Evolutionary conservation across 2,113 vertebrate genomes (phyloP).

Genomic region (Eulemur rufifrons): DNA sequence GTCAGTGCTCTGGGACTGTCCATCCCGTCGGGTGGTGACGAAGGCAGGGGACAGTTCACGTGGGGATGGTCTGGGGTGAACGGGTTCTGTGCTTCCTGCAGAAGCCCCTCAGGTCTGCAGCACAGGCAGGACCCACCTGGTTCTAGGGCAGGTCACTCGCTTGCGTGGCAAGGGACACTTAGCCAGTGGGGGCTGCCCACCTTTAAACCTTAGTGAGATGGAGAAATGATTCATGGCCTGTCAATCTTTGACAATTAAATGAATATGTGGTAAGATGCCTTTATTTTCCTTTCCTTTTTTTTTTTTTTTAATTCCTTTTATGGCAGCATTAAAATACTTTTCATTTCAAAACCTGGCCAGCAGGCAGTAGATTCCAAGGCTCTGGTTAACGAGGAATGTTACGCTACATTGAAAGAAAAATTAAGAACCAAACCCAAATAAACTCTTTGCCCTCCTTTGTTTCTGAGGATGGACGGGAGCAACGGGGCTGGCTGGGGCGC

Average conservation of each 20-base stretch:
- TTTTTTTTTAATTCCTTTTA: not conserved
- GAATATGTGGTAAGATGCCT: constrained; percentile 50
- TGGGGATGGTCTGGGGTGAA: not conserved
- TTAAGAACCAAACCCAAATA: not conserved
- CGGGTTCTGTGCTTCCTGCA: not conserved
- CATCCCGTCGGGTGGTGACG: not conserved
- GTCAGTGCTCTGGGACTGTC: not conserved
- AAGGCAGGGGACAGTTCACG: not conserved
- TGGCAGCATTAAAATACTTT: constrained; percentile 65
- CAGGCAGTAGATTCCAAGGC: constrained; percentile 78
- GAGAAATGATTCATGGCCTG: constrained; percentile 10
- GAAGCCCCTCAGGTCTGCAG: not conserved
- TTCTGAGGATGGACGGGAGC: not conserved
- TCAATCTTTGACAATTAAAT: not conserved
- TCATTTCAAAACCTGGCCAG: constrained; percentile 81
- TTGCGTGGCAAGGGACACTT: not conserved
- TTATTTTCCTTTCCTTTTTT: not conserved
- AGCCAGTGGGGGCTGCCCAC: constrained; percentile 64
- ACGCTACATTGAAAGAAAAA: constrained; percentile 23
- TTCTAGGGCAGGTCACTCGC: not conserved
- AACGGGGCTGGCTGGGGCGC: fast-evolving
- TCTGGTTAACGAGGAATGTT: constrained; percentile 81
- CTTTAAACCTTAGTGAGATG: constrained; percentile 64
- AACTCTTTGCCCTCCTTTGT: not conserved
- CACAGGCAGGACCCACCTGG: not conserved